These are phyloP conservation scores for Calyptommatus sinebrachiatus DNA, from an alignment of 2,113 vertebrate genomes.

Conservation along the genomic window DNA sequence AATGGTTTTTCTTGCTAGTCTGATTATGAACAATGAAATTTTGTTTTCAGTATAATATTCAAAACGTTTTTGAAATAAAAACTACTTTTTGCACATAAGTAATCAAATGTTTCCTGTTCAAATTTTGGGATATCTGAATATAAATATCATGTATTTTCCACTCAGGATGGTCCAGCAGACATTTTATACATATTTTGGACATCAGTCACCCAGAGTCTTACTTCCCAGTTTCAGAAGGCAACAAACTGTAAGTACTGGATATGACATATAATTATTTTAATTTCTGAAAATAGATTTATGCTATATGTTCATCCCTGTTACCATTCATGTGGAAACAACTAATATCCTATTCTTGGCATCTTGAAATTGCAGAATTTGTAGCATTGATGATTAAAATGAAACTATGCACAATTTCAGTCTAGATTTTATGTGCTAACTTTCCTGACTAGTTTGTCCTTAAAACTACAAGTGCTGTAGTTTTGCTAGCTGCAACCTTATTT, in stretches of 20 bases:
- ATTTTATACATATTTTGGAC: constrained; percentile 93
- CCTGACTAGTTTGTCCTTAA: too few species aligned
- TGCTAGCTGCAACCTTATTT: too few species aligned
- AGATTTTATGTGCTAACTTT: too few species aligned
- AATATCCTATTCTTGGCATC: too few species aligned
- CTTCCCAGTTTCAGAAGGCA: constrained; percentile 85
- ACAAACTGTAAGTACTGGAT: constrained; percentile 82
- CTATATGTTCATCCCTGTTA: background rate
- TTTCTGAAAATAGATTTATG: constrained; percentile 12
- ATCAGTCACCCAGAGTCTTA: constrained; percentile 84
- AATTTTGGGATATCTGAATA: constrained; percentile 8
- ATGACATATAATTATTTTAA: background rate
- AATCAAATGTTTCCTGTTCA: background rate
- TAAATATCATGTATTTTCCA: constrained; percentile 10
- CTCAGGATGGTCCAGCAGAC: constrained; percentile 89
- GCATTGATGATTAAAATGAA: too few species aligned
- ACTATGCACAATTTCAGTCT: too few species aligned
- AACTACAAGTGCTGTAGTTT: too few species aligned
- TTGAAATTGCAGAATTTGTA: too few species aligned
- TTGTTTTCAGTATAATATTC: background rate
- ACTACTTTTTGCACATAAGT: background rate
- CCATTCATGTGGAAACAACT: too few species aligned
- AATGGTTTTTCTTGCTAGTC: background rate
- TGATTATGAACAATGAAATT: background rate
- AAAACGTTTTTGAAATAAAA: background rate